phyloP scores from a whole-genome alignment of 1,140 invertebrate genomes.

The Argopecten irradians region DNA sequence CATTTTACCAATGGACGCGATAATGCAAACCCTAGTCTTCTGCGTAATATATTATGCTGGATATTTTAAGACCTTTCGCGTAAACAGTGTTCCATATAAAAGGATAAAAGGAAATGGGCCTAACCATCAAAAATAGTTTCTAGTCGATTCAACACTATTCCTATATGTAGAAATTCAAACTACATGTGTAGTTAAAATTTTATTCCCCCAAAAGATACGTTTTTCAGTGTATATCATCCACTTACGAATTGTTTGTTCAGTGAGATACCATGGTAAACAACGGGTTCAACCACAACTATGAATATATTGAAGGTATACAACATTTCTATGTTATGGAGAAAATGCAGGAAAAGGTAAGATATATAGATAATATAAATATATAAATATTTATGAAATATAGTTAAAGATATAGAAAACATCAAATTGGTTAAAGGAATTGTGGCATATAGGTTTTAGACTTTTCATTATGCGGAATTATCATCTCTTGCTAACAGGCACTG shows the following conservation, averaged over 20 bases:
- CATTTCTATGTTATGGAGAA: background rate
- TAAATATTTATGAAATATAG: background rate
- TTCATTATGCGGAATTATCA: too few species aligned
- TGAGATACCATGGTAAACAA: background rate
- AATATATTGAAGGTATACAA: background rate
- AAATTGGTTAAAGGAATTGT: background rate
- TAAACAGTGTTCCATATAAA: too few species aligned
- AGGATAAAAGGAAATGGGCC: too few species aligned
- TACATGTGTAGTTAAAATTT: too few species aligned
- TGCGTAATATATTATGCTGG: background rate
- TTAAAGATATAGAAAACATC: background rate
- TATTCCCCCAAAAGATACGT: too few species aligned
- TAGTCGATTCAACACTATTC: too few species aligned
- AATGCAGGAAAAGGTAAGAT: background rate
- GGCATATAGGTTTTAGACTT: background rate
- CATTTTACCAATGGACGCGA: background rate
- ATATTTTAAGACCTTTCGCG: background rate
- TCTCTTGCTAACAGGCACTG: too few species aligned
- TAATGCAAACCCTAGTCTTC: background rate
- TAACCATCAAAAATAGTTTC: too few species aligned
- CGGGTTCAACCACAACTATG: background rate
- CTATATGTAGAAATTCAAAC: too few species aligned
- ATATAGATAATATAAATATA: slow-evolving; percentile 7
- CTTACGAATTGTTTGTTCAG: background rate
- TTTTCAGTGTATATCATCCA: too few species aligned